phyloP scores from a whole-genome alignment of 2,797 vertebrate genomes.

The Myioborus melanocephalus region DNA sequence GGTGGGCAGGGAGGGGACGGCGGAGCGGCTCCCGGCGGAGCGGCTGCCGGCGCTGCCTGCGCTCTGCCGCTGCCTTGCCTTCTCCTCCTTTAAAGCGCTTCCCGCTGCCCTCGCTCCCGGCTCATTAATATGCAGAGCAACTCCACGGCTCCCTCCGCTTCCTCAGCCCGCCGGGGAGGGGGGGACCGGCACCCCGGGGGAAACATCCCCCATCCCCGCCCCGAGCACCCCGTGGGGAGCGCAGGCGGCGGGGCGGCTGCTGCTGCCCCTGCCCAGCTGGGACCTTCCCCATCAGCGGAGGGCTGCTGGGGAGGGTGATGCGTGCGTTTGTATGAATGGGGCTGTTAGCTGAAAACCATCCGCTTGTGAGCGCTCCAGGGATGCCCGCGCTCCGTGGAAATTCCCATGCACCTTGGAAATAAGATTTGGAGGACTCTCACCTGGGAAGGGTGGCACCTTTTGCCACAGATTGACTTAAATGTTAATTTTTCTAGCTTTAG shows the following conservation, averaged over 20 bases:
- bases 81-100: conserved; percentile 85
- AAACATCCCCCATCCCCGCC: background rate
- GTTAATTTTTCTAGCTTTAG: background rate
- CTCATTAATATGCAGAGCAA: conserved; percentile 96
- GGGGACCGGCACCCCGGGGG: background rate
- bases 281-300: background rate
- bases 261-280: conserved; percentile 4
- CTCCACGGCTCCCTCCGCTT: conserved; percentile 87
- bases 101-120: conserved; percentile 76
- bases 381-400: background rate
- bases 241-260: background rate
- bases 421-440: background rate
- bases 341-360: background rate
- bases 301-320: background rate
- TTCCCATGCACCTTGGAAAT: background rate
- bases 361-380: background rate
- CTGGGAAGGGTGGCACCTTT: background rate
- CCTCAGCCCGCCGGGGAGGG: conserved; percentile 67
- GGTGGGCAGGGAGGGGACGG: background rate
- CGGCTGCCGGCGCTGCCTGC: conserved; percentile 45
- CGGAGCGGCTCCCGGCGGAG: background rate
- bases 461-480: background rate
- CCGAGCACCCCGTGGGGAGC: background rate
- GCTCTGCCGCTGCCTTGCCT: conserved; percentile 60
- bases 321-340: background rate